phyloP scores from a whole-genome alignment of 2,113 vertebrate species.

The Lamprotornis superbus region DNA sequence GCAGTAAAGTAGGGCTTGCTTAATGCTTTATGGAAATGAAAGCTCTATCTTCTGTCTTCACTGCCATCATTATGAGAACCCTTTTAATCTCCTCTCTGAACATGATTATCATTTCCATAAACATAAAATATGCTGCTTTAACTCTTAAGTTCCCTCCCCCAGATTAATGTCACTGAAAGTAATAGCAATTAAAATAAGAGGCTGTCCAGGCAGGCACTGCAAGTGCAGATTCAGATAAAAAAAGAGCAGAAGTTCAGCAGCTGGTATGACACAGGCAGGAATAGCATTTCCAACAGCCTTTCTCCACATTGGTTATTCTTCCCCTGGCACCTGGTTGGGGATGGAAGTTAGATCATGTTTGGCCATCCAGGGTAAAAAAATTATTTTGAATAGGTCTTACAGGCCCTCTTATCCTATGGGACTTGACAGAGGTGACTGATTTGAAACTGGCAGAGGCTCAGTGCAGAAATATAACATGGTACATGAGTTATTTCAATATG shows the following conservation, averaged over 20 bases:
- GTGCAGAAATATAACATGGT: neutral
- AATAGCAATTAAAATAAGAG: slow-evolving; percentile 44
- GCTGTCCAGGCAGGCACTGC: neutral
- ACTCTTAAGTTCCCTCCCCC: neutral
- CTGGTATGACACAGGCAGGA: neutral
- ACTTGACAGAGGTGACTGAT: slow-evolving; percentile 6
- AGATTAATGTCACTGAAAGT: slow-evolving; percentile 38
- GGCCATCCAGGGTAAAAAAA: neutral
- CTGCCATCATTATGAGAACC: slow-evolving; percentile 40
- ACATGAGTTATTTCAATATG: neutral
- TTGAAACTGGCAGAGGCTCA: neutral
- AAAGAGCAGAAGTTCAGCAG: slow-evolving; percentile 1
- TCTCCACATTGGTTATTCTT: neutral
- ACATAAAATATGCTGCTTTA: slow-evolving; percentile 44
- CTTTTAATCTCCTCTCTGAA: slow-evolving; percentile 58
- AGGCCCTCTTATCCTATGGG: neutral
- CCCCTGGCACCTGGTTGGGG: neutral
- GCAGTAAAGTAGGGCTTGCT: slow-evolving; percentile 56
- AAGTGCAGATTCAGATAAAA: neutral
- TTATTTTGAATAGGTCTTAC: neutral
- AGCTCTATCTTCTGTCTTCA: slow-evolving; percentile 59
- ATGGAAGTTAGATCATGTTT: neutral
- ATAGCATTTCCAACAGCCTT: neutral
- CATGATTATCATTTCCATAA: slow-evolving; percentile 43
- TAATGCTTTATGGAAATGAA: slow-evolving; percentile 62